Evolutionary conservation across 1,140 invertebrate genomes (phyloP).

Genomic region (Steinernema khuongi): DNA sequence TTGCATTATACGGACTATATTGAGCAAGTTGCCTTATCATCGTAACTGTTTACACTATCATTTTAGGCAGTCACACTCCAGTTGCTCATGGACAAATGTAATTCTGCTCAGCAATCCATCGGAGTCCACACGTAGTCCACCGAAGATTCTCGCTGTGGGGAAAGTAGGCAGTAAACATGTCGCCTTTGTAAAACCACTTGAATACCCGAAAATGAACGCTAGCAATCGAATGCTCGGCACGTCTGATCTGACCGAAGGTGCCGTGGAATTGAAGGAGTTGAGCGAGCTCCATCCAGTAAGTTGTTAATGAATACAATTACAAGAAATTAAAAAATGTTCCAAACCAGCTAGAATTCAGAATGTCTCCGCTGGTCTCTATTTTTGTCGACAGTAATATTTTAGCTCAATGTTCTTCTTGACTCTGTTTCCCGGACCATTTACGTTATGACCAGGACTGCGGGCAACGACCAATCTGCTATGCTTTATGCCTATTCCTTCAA

Average conservation of each 20-base stretch:
- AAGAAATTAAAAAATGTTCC: too few relatives aligned
- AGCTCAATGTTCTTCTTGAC: not conserved
- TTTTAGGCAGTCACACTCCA: not conserved
- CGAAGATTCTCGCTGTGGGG: not conserved
- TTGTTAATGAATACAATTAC: too few relatives aligned
- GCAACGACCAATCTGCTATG: too few relatives aligned
- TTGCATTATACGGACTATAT: not conserved
- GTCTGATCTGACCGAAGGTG: not conserved
- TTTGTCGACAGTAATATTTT: not conserved
- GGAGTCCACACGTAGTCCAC: not conserved
- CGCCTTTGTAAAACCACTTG: not conserved
- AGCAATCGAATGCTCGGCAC: not conserved
- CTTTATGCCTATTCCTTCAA: too few relatives aligned
- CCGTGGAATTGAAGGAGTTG: not conserved
- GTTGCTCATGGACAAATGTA: not conserved
- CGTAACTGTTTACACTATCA: not conserved
- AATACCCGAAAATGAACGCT: not conserved
- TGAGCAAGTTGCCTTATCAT: not conserved
- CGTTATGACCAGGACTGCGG: not conserved
- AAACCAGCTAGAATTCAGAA: too few relatives aligned
- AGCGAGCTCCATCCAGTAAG: not conserved
- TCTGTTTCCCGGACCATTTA: not conserved
- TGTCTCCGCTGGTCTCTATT: not conserved
- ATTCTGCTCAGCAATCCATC: not conserved
- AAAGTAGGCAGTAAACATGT: not conserved